These are phyloP conservation scores for Calcarius lapponicus DNA, from an alignment of 2,797 vertebrate genomes.

Conservation along the genomic window DNA sequence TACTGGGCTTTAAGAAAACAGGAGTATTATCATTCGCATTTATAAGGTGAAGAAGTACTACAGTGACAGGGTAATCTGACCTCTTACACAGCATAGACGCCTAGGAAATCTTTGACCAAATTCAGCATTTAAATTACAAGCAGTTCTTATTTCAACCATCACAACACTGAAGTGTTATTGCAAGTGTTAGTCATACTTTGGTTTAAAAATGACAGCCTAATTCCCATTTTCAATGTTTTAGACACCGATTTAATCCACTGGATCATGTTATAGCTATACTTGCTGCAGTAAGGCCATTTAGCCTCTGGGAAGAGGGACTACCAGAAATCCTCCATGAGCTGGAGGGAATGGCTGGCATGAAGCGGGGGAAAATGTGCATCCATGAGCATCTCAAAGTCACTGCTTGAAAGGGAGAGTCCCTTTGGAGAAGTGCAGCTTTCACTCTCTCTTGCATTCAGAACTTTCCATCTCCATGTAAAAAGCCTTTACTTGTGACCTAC, in stretches of 20 bases:
- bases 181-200: neutral
- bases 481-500: neutral
- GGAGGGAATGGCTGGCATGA: neutral
- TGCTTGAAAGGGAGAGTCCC: rapidly evolving
- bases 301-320: neutral
- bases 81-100: neutral
- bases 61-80: neutral
- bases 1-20: neutral
- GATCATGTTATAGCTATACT: neutral
- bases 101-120: neutral
- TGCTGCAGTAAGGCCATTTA: neutral
- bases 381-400: neutral
- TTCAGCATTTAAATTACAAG: neutral
- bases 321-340: neutral
- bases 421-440: neutral
- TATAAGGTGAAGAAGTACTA: neutral
- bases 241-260: neutral
- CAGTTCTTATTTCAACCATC: neutral
- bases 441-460: neutral
- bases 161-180: neutral
- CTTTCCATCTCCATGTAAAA: neutral
- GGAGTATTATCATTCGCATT: neutral
- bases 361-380: neutral
- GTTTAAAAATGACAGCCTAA: neutral
- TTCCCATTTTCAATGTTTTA: neutral